These are phyloP conservation scores for Porites evermanni DNA, from an alignment of 92 coral and sea anemone genomes.

Conservation along the genomic window DNA sequence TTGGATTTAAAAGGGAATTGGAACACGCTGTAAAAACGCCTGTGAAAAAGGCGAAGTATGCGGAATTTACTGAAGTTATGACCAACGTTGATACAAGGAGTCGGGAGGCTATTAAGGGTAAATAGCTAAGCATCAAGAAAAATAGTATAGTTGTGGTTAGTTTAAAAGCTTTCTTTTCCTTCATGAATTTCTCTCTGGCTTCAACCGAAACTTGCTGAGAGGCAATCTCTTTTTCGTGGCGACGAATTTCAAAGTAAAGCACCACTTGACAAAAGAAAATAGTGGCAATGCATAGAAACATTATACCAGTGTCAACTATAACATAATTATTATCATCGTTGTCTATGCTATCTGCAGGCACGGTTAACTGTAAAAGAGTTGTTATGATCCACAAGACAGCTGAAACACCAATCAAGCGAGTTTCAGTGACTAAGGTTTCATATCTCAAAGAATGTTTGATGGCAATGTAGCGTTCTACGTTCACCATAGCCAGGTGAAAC, in stretches of 20 bases:
- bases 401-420: neutral
- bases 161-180: too few relatives aligned
- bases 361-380: too few relatives aligned
- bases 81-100: too few relatives aligned
- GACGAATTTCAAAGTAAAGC: conserved; percentile 4
- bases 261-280: neutral
- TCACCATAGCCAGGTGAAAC: neutral
- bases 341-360: too few relatives aligned
- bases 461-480: conserved; percentile 12
- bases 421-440: neutral
- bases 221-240: neutral
- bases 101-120: too few relatives aligned
- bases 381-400: neutral
- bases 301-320: neutral
- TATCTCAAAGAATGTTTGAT: neutral
- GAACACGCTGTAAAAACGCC: too few relatives aligned
- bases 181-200: neutral
- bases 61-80: too few relatives aligned
- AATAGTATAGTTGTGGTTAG: too few relatives aligned
- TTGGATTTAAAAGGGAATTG: too few relatives aligned
- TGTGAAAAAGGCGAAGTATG: too few relatives aligned
- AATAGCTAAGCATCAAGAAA: too few relatives aligned
- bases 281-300: neutral
- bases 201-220: neutral
- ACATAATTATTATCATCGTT: too few relatives aligned